These are phyloP conservation scores for Rhagoletis zephyria DNA, from an alignment of 1,140 invertebrate genomes.

Conservation along the genomic window DNA sequence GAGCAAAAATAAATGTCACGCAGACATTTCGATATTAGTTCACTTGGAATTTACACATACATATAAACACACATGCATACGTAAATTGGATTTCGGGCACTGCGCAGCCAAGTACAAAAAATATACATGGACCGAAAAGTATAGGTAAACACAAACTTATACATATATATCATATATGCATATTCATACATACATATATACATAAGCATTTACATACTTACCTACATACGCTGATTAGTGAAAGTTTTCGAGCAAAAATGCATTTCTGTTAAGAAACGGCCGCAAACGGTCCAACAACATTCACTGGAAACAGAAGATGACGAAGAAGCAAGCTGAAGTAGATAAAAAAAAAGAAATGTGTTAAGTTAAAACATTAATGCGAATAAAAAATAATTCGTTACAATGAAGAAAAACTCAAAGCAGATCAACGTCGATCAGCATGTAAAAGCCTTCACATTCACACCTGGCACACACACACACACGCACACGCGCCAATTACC, in stretches of 20 bases:
- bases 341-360: not conserved
- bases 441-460: not conserved
- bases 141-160: not conserved
- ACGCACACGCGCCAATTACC: no score
- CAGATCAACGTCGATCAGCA: slow-evolving; percentile 17
- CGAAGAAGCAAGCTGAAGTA: not conserved
- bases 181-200: not conserved
- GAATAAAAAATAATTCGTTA: not conserved
- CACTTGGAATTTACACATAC: slow-evolving; percentile 9
- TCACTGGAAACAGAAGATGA: not conserved
- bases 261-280: slow-evolving; percentile 21
- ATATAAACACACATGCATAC: not conserved
- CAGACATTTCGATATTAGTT: not conserved
- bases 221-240: slow-evolving; percentile 26
- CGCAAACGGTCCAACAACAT: not conserved
- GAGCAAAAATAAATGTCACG: not conserved
- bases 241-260: slow-evolving; percentile 48
- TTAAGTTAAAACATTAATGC: not conserved
- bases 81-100: not conserved
- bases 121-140: no score
- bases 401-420: not conserved
- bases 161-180: not conserved
- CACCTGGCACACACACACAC: not conserved
- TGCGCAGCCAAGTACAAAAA: no score
- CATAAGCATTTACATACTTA: not conserved